phyloP scores from a whole-genome alignment of 2,797 vertebrate species.

The Periparus ater region DNA sequence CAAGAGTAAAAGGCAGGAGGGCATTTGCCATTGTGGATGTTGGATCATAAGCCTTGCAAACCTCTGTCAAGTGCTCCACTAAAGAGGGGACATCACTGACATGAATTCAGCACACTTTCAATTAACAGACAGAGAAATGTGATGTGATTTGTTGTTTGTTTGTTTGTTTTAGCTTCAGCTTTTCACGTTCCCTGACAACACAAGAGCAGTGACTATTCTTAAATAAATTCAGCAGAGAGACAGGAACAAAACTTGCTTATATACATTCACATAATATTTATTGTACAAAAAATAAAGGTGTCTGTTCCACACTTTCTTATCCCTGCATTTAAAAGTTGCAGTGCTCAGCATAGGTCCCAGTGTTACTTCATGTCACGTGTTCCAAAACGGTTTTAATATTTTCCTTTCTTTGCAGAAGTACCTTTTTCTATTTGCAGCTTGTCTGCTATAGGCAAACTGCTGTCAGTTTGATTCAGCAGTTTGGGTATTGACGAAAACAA shows the following conservation, averaged over 20 bases:
- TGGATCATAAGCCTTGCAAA: background rate
- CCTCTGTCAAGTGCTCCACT: background rate
- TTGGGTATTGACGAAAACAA: conserved; percentile 11
- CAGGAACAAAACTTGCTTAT: background rate
- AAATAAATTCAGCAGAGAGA: background rate
- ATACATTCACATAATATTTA: accelerated
- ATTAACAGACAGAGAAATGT: background rate
- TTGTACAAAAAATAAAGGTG: background rate
- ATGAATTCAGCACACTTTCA: background rate
- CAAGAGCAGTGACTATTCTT: background rate
- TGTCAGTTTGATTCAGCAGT: conserved; percentile 32
- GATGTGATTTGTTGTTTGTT: background rate
- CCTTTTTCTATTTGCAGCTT: background rate
- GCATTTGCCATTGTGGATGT: background rate
- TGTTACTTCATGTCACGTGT: background rate
- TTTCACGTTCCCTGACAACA: background rate
- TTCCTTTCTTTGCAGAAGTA: background rate
- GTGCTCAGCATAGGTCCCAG: background rate
- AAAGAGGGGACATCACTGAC: background rate
- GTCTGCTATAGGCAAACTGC: background rate
- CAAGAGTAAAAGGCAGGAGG: background rate
- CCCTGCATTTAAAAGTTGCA: background rate
- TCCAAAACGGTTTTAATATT: background rate
- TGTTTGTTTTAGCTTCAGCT: background rate
- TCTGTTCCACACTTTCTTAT: background rate